Base-by-base conservation (phyloP, 2,888 invertebrate species). In the Peribatodes rhomboidaria region DNA sequence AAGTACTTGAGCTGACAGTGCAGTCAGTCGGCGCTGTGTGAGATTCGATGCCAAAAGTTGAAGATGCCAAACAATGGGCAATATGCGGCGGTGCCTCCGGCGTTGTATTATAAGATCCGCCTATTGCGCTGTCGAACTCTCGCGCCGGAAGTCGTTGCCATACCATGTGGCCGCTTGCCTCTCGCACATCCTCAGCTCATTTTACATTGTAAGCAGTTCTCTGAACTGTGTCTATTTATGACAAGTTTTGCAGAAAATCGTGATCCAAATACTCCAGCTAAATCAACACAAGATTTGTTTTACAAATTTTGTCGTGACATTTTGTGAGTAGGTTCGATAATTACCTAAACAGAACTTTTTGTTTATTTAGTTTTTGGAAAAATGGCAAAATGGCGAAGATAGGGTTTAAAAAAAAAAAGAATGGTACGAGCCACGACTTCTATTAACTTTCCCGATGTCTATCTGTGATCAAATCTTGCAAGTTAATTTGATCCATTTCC, bases 41-140 rank as follows among this genome's bases (percentile, higher is more conserved):
- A 85, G 79, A 82, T 86, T 84, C 80, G 87, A 90, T 93, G 92
- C 92, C 92, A 93, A 93, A 82, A 90, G 84, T 84, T 80, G 85
- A 80, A 87, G 89, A 90, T 91, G 92, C 92, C 92, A 93, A 90
- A 90, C 89, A 91, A 92, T 87, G 87, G 88, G 88, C 90, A 89
- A 88, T 90, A 89, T 85, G 86, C 84, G 79, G 79, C 74, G 79
- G 83, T 74, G 81, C 79, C 79, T 81, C 75, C 78, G 78, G 76
- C 76, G 75, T 73, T 76, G 73, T 75, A 74, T 78, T 87, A 87
- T 86, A 81, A 31, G 85, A 87, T 87, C 86, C 86, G 88, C 78
- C 82, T 83, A 83, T 85, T 79, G 85, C 82, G 71, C 73, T 82
- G 84, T 84, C 81, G 83, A 86, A 85, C 81, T 83, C 79, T 69